phyloP scores from a whole-genome alignment of 2,888 invertebrate genomes.

The Ophioninae sp. region DNA sequence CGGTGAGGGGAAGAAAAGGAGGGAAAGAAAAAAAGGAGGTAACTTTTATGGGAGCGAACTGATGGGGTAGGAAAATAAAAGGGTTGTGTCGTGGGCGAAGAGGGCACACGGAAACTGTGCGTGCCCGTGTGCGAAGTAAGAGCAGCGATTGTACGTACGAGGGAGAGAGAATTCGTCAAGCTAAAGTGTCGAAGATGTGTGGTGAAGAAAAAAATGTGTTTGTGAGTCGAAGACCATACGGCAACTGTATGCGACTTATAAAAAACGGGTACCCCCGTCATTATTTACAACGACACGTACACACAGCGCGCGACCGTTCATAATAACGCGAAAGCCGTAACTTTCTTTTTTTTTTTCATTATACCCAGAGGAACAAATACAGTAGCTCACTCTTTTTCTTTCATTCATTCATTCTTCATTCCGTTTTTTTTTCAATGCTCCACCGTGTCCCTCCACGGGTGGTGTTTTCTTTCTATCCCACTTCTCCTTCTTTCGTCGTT shows the following conservation, averaged over 20 bases:
- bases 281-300: conserved; percentile 28
- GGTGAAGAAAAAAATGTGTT: conserved; percentile 29
- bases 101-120: conserved; percentile 29
- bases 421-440: conserved; percentile 48
- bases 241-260: conserved; percentile 48
- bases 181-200: conserved; percentile 41
- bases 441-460: conserved; percentile 54
- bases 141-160: conserved; percentile 35
- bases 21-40: neutral
- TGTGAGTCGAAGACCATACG: conserved; percentile 29
- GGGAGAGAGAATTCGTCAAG: conserved; percentile 38
- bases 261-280: conserved; percentile 54
- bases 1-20: conserved; percentile 2
- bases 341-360: conserved; percentile 70
- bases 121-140: conserved; percentile 36
- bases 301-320: conserved; percentile 57
- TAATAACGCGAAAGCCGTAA: conserved; percentile 73
- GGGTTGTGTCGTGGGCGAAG: conserved; percentile 28
- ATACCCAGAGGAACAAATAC: conserved; percentile 73
- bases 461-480: conserved; percentile 61
- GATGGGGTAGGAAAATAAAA: conserved; percentile 1
- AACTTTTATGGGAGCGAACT: neutral
- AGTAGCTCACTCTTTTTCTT: conserved; percentile 60
- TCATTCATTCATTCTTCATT: conserved; percentile 54
- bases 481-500: conserved; percentile 42